These are phyloP conservation scores for Bungarus multicinctus DNA, from an alignment of 2,113 vertebrate species.

Conservation along the genomic window DNA sequence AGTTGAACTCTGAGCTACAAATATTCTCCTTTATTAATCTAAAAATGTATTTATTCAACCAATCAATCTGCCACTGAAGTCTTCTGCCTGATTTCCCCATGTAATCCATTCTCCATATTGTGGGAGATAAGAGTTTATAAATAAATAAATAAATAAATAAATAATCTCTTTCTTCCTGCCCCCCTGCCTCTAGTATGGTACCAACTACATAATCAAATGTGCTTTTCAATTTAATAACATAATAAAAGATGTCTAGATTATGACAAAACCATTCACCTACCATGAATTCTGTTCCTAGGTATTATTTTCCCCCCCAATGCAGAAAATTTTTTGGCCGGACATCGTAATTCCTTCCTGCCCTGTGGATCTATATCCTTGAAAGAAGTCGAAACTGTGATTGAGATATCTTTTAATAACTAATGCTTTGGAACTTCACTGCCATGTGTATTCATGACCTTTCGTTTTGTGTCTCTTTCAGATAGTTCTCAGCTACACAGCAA, in stretches of 20 bases:
- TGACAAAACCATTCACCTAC: too few relatives aligned
- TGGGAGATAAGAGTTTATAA: not conserved
- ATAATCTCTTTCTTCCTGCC: not conserved
- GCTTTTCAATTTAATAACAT: not conserved
- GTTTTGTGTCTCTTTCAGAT: conserved; percentile 69
- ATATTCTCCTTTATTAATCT: not conserved
- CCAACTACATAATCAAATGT: not conserved
- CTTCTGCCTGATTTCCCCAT: not conserved
- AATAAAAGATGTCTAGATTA: not conserved
- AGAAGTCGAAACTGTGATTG: not conserved
- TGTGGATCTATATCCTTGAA: not conserved
- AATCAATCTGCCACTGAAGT: not conserved
- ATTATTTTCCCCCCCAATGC: not conserved
- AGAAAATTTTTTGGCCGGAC: not conserved
- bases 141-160: not conserved
- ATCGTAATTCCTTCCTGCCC: not conserved
- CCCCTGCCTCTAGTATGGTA: not conserved
- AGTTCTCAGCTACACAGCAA: conserved; percentile 76
- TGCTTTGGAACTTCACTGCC: rapidly evolving
- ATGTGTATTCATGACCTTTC: not conserved
- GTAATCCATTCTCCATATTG: not conserved
- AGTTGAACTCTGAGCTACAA: not conserved
- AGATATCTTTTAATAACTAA: not conserved
- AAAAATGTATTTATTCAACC: not conserved
- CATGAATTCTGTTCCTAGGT: not conserved